These are phyloP conservation scores for Alectoris magna DNA, from an alignment of 2,797 vertebrate genomes.

Conservation along the genomic window DNA sequence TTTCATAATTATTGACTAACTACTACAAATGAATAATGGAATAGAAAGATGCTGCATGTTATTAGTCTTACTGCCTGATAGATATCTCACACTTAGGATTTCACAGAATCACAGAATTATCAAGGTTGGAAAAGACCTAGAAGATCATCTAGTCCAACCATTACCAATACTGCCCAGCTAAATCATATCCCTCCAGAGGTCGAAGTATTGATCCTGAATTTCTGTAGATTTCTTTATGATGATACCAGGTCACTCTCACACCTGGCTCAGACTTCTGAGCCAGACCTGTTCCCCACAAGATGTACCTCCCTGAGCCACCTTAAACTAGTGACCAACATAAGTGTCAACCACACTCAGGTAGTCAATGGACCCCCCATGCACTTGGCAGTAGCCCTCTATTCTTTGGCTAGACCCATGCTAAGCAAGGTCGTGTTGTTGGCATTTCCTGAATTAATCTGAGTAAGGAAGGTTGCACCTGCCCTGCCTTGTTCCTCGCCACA, in stretches of 20 bases:
- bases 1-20: background rate
- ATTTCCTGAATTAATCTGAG: background rate
- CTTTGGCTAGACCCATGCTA: background rate
- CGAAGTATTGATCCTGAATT: background rate
- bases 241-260: background rate
- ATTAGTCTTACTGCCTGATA: background rate
- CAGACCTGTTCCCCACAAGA: background rate
- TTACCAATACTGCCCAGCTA: no score
- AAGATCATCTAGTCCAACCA: no score
- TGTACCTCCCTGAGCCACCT: background rate
- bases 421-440: background rate
- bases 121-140: no score
- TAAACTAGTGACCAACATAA: background rate
- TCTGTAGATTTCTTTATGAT: background rate
- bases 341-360: background rate
- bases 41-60: background rate
- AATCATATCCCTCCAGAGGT: background rate
- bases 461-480: background rate
- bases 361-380: accelerated
- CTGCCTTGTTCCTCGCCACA: background rate
- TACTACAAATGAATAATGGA: background rate
- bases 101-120: no score
- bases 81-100: background rate
- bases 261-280: background rate
- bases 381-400: background rate